Base-by-base conservation (phyloP, 2,888 invertebrate genomes). In the Hartigia nigra region DNA sequence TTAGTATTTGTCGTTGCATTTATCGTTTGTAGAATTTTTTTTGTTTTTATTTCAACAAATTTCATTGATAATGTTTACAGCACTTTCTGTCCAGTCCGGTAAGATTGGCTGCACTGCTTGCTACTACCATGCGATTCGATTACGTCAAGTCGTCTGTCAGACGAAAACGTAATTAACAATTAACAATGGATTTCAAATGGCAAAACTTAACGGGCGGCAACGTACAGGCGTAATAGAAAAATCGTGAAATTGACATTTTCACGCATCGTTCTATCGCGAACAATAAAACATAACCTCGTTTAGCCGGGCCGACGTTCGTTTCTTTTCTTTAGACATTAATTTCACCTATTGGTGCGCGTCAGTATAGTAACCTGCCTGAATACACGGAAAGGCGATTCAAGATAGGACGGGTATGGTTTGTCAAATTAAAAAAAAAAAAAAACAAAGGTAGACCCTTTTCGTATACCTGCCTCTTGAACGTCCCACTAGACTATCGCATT, bases 11-110 rank as follows among this genome's bases (percentile, higher is more conserved):
- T 3, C 3, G 35, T 35, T 14, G 14, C 4, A 0, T 2, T 23
- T 23, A 23, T 5, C 5, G 5, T 55, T 55, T 55, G 1, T 55
- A 55, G 55, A 2, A 9, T 55, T 55, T 55, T 55, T 23, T n/a
- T n/a, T n/a, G n/a, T n/a, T n/a, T n/a, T n/a, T n/a, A 39, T 5
- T 14, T 9, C 0, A 5, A 5, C 0, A 39, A 1, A 9, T 23
- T 55, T 23, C 2, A 0, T 23, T 23, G 23, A 37, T 37, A 12
- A 55, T 9, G 9, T 55, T 55, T 23, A 55, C 2, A 9, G 55
- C 5, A 9, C 23, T 14, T 23, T 55, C 1, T 2, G 9, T 34
- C 2, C 9, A 55, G 23, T 23, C 23, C 55, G 14, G 9, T 23
- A 23, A 55, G 1, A 2, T 55, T 55, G 23, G 23, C 55, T 55